Base-by-base conservation (phyloP, 2,888 invertebrate species). In the Crepidodera aurea region DNA sequence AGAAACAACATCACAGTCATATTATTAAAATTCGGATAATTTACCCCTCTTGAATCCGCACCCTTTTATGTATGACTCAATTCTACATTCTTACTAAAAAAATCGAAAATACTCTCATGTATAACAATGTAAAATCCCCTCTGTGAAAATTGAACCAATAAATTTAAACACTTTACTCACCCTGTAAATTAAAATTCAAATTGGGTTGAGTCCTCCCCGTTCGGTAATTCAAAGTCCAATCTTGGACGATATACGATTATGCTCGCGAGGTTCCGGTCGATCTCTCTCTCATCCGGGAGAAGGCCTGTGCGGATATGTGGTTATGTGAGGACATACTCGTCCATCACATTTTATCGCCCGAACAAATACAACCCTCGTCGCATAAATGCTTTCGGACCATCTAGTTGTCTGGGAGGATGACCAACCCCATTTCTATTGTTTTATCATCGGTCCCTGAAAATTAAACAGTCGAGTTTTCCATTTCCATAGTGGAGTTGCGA, bases 281-380 rank as follows among this genome's bases (percentile, higher is more conserved):
- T 80, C 80, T 78, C 69, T 77, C 69, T 69, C 62, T 75, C 75
- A 72, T 75, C 75, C 74, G 70, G 71, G 46, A 37, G 70, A 67
- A 64, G 56, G 62, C 58, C 62, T 68, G 55, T 60, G 62, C 68
- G 75, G 74, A 75, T 77, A 74, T 78, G 80, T 77, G 79, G 81
- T 81, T 81, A 81, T 81, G 81, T 81, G 81, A 74, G 79, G 80
- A 81, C 80, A 80, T 81, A 79, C 76, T 78, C 79, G 80, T 81
- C 79, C 79, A 79, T 81, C 81, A 81, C 76, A 77, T 77, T 79
- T 81, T 81, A 81, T 81, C 80, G 80, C 77, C 72, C 72, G 75
- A 79, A 79, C 80, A 79, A 81, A 81, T 80, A 80, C 79, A 80
- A 79, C 78, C 78, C 78, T 77, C 78, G 78, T 78, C 78, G 74